phyloP scores from a whole-genome alignment of 2,797 vertebrate genomes.

The Buceros bicornis region DNA sequence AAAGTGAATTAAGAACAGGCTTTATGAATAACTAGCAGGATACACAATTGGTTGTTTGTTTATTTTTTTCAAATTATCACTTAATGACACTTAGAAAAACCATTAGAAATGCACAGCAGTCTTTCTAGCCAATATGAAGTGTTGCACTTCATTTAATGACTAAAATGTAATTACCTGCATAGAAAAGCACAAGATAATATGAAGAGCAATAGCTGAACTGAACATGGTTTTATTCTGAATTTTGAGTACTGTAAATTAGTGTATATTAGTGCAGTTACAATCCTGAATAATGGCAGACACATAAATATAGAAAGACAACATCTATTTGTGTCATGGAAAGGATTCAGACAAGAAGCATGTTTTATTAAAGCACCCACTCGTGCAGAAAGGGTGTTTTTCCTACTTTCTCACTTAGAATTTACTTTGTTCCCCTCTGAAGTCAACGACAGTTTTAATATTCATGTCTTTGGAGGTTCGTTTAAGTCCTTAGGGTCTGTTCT shows the following conservation, averaged over 20 bases:
- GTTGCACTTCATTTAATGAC: conserved; percentile 58
- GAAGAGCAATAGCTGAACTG: conserved; percentile 10
- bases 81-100: conserved; percentile 54
- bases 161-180: conserved; percentile 66
- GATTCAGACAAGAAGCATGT: not conserved
- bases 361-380: not conserved
- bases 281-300: not conserved
- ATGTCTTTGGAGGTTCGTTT: not conserved
- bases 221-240: conserved; percentile 32
- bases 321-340: not conserved
- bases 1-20: conserved; percentile 6
- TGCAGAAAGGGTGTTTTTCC: not conserved
- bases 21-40: conserved; percentile 34
- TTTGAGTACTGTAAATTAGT: not conserved
- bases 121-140: conserved; percentile 56
- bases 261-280: not conserved
- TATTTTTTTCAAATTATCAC: conserved; percentile 51
- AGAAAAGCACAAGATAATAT: conserved; percentile 50
- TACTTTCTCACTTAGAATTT: not conserved
- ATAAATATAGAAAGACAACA: not conserved
- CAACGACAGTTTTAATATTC: not conserved
- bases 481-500: not conserved
- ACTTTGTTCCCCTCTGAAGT: not conserved
- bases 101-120: conserved; percentile 64
- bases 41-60: conserved; percentile 12